Percentiles rank a stretch among this genome's conserved stretches.
These are phyloP conservation scores for Atethmia centrago DNA, from an alignment of 2,888 invertebrate genomes.

Conservation along the genomic window DNA sequence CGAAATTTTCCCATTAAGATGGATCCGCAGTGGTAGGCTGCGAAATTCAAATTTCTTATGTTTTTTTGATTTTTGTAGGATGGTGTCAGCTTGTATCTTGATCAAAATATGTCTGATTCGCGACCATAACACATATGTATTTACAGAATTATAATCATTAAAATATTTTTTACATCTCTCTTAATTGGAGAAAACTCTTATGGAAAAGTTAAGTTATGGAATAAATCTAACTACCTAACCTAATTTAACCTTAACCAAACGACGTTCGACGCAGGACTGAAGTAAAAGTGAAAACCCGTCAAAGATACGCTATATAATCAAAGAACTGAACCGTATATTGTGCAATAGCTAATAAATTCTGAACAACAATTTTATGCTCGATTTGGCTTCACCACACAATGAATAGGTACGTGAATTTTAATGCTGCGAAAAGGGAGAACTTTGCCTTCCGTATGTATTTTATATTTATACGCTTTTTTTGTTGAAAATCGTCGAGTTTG, in stretches of 20 bases:
- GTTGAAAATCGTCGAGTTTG: not conserved
- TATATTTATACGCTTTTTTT: slow-evolving; percentile 11
- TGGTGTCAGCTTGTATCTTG: too few relatives aligned
- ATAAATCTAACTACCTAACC: too few relatives aligned
- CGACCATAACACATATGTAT: too few relatives aligned
- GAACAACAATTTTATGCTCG: slow-evolving; percentile 69
- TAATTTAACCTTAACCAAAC: slow-evolving; percentile 4
- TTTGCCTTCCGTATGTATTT: slow-evolving; percentile 42
- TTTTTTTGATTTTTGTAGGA: too few relatives aligned
- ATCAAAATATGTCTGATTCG: too few relatives aligned
- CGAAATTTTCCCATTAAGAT: too few relatives aligned
- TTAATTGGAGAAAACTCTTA: too few relatives aligned
- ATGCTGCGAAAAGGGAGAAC: slow-evolving; percentile 49
- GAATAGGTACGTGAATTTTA: slow-evolving; percentile 69
- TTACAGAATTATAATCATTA: too few relatives aligned
- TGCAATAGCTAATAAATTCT: slow-evolving; percentile 66
- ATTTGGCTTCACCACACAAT: slow-evolving; percentile 69
- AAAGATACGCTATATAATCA: slow-evolving; percentile 38
- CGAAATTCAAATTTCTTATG: too few relatives aligned
- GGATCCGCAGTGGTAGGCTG: too few relatives aligned
- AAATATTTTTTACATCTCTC: too few relatives aligned
- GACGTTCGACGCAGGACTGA: not conserved
- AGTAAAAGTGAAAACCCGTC: slow-evolving; percentile 15
- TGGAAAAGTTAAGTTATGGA: too few relatives aligned
- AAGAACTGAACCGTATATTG: slow-evolving; percentile 37